Conservation (phyloP, 2,113 vertebrate genomes). For the Chinchilla lanigera region DNA sequence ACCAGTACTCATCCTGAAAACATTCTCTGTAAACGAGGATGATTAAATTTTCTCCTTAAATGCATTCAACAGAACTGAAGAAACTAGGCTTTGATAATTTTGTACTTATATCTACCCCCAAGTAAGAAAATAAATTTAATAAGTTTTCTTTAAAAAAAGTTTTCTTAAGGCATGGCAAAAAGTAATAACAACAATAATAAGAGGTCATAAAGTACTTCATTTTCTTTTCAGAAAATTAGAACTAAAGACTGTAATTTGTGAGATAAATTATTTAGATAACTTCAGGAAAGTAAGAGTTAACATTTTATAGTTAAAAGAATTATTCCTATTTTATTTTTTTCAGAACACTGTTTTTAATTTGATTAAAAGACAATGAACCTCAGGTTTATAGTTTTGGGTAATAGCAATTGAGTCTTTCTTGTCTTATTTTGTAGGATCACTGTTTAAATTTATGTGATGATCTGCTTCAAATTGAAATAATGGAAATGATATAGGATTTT, state of each 20-base stretch:
- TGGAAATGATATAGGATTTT: background rate
- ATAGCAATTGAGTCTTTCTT: background rate
- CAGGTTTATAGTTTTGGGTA: background rate
- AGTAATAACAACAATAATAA: background rate
- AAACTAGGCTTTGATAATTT: background rate
- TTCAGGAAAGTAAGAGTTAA: background rate
- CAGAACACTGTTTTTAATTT: background rate
- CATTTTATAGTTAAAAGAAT: constrained; percentile 26
- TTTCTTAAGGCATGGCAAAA: background rate
- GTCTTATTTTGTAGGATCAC: background rate
- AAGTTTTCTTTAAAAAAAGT: background rate
- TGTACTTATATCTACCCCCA: background rate
- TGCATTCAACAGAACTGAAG: background rate
- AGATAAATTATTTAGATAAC: constrained; percentile 1
- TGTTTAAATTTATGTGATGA: background rate
- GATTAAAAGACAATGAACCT: constrained; percentile 50
- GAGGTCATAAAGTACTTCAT: background rate
- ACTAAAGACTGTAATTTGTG: background rate
- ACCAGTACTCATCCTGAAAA: background rate
- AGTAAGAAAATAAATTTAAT: constrained; percentile 3
- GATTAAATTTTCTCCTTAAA: background rate
- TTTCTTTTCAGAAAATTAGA: constrained; percentile 50
- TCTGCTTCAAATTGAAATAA: background rate
- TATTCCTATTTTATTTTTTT: constrained; percentile 20
- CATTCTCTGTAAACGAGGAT: background rate